A percentile compares a stretch with the other conserved stretches of the same genome.
These are phyloP conservation scores for Thinocorus orbignyianus DNA, from an alignment of 2,113 vertebrate genomes.

Conservation along the genomic window DNA sequence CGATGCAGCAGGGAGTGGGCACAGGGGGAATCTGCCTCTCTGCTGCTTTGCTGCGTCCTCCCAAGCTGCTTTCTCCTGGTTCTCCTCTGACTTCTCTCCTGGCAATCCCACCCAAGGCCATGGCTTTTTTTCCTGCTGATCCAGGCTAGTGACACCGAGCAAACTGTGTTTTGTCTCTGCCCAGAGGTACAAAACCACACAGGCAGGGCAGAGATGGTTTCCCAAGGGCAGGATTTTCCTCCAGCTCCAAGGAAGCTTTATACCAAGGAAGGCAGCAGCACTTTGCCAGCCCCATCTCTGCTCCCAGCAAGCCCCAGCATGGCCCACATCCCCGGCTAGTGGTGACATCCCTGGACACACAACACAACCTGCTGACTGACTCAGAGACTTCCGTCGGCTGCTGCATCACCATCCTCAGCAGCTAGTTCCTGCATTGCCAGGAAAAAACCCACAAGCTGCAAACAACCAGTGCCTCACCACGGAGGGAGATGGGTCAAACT, in stretches of 20 bases:
- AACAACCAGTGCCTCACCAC: rapidly evolving
- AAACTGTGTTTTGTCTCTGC: neutral
- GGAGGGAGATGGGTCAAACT: neutral
- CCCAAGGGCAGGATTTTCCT: neutral
- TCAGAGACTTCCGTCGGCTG: neutral
- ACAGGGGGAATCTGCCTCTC: neutral
- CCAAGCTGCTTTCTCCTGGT: rapidly evolving
- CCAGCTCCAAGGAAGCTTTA: neutral
- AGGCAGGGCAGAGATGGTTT: neutral
- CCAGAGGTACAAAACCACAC: neutral
- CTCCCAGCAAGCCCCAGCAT: neutral
- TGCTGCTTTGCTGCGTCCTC: neutral
- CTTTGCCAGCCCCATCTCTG: neutral
- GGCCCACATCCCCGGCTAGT: rapidly evolving
- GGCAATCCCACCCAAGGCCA: neutral
- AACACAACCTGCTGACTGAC: rapidly evolving
- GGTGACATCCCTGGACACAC: neutral
- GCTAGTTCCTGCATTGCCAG: neutral
- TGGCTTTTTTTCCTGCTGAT: neutral
- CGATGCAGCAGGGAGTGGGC: neutral
- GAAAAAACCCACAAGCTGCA: neutral
- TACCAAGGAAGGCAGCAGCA: neutral
- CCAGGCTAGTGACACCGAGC: neutral
- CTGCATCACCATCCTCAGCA: neutral
- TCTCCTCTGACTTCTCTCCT: neutral